These are phyloP conservation scores for Metaphire vulgaris DNA, from an alignment of 1,140 invertebrate genomes.

Conservation along the genomic window DNA sequence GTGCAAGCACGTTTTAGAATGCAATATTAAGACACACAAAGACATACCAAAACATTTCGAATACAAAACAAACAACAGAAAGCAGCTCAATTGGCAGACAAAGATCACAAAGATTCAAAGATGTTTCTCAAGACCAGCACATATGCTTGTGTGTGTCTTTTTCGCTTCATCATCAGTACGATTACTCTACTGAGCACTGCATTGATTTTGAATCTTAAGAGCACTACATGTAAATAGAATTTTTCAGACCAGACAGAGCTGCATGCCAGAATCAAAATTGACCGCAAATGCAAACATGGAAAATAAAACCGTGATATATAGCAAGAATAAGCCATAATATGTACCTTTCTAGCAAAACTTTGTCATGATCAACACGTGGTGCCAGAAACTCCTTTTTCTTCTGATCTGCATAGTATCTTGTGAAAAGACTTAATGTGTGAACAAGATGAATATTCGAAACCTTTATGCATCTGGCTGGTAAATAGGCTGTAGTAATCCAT, in stretches of 20 bases:
- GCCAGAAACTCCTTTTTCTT: neutral
- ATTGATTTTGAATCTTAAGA: too few relatives aligned
- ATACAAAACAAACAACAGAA: too few relatives aligned
- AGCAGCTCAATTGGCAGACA: too few relatives aligned
- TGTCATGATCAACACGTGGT: neutral
- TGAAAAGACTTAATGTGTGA: slow-evolving; percentile 14
- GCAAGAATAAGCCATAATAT: neutral
- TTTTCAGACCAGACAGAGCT: neutral
- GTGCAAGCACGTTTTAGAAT: too few relatives aligned
- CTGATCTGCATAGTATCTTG: slow-evolving; percentile 8
- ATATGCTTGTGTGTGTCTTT: too few relatives aligned
- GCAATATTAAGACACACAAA: too few relatives aligned
- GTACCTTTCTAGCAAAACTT: neutral
- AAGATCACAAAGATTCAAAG: too few relatives aligned
- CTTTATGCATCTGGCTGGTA: slow-evolving; percentile 7
- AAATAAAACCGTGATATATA: neutral
- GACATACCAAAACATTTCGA: too few relatives aligned
- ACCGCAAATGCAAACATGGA: neutral
- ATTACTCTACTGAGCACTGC: too few relatives aligned
- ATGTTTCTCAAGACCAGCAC: too few relatives aligned
- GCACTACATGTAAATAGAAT: neutral
- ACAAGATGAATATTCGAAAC: slow-evolving; percentile 2
- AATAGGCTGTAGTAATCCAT: slow-evolving; percentile 27
- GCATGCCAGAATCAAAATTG: neutral
- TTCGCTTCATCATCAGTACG: too few relatives aligned